Evolutionary conservation across 1,140 invertebrate genomes (phyloP), one percentile per base, ranked within the genome.

Genomic region (Aporrectodea caliginosa): DNA sequence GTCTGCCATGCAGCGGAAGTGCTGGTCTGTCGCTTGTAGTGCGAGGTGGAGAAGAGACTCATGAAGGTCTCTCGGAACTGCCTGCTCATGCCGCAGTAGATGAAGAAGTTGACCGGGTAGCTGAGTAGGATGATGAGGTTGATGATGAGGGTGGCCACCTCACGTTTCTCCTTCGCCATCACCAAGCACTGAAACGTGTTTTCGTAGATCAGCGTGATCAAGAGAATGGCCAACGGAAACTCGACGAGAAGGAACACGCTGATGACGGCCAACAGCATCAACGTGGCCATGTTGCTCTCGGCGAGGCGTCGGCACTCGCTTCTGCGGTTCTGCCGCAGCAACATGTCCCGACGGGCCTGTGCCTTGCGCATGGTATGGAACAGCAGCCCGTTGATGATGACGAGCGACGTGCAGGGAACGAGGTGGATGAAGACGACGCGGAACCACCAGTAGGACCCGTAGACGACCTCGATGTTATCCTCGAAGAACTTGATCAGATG

Each of bases 101-200:
- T 96, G 73, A 93, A 94, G 84, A 96, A 96, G 87, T 96, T 95
- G 78, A 96, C 93, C 0, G 94, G 94, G 87, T 96, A 96, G 22
- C 93, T 94, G 16, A 94, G 90, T 69, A 94, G 93, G 81, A 96
- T 94, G 86, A 94, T 93, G 88, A 96, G 94, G 88, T 82, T 82
- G 75, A 82, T 77, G 33, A 78, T 69, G 29, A 75, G 78, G 6
- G 75, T 70, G 2, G 72, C 43, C 2, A 31, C 22, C 22, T 74
- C n/a, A 29, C 58, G 30, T 16, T 27, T 30, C 58, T 78, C n/a
- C 32, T 70, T 71, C 35, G 29, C 27, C 35, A 79, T 43, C 73
- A 75, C 27, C 43, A 16, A 22, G 75, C 29, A 31, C 32, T 68
- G 6, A 27, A 14, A 16, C 27, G 71, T 78, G 80, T 81, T 81